Evolutionary conservation across 2,888 invertebrate species (phyloP).

Genomic region (Gisinianus flammeolus): DNA sequence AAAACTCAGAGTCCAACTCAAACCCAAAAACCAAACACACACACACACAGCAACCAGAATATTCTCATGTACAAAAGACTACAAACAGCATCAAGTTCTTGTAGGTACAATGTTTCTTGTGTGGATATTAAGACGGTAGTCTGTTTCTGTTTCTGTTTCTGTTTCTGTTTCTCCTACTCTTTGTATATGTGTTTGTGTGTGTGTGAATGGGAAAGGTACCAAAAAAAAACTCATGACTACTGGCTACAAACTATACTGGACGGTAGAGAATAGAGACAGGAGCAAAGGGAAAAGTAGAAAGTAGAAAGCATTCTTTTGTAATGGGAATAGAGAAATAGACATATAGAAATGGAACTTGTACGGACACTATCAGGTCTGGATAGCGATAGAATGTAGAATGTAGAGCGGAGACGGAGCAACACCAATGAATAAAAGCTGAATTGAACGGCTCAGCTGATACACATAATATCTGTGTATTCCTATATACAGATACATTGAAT

Average conservation of each 20-base stretch:
- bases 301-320: background rate
- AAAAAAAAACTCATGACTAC: background rate
- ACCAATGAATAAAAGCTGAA: slow-evolving; percentile 32
- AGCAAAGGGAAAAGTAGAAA: background rate
- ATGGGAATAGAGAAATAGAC: too few species aligned
- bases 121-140: slow-evolving; percentile 11
- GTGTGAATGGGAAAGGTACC: background rate
- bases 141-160: too few species aligned
- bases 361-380: background rate
- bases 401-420: slow-evolving; percentile 3
- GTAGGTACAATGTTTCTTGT: background rate
- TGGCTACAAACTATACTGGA: background rate
- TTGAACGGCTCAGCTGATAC: background rate
- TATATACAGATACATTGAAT: too few species aligned
- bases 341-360: background rate
- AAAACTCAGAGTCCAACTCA: background rate
- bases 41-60: too few species aligned
- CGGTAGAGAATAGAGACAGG: background rate
- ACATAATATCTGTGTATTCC: background rate
- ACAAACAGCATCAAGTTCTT: background rate
- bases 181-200: too few species aligned
- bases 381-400: background rate
- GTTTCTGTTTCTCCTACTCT: too few species aligned
- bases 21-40: background rate
- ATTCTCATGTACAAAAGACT: slow-evolving; percentile 15